Evolutionary conservation across 2,113 vertebrate genomes (phyloP), one percentile per base, ranked within the genome.

Genomic region (Synchiropus splendidus): DNA sequence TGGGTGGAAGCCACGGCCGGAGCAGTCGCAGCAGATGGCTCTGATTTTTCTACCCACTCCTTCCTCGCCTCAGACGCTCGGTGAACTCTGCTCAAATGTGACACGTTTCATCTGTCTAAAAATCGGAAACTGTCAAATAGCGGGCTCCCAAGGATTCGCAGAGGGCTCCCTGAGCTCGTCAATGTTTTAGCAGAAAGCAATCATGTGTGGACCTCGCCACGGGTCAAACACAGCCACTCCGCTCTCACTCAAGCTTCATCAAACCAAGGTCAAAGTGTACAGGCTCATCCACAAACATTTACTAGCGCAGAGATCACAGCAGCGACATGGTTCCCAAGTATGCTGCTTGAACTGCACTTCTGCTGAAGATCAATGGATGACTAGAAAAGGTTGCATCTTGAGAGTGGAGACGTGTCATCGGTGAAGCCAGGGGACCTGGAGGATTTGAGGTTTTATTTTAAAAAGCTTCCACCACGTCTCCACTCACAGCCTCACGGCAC

Each of bases 31-130:
- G 70, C 80, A 79, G 77, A 79, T 80, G 75, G 75, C 66, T 76
- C 42, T 41, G 18, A 45, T 59, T 69, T 61, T 36, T 32, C 21
- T 27, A 31, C 21, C n/a, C 39, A 13, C 12, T 45, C 42, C 31
- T 9, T 34, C 14, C 45, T 63, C 57, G 54, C 39, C 57, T 43
- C 64, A 75, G 75, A 75, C 79, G 68, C 65, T 77, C 71, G 72
- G 65, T 76, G 75, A 83, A 73, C 72, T 79, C 60, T 75, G 66
- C 70, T 75, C 76, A 74, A 69, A 80, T 62, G 70, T 75, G 74
- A 78, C 80, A 82, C 78, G 67, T 72, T 78, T 73, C 74, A 76
- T 78, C 70, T 61, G 70, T 78, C 76, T 61, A 60, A 55, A 61
- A 70, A 51, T 72, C 70, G 68, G 59, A 62, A 61, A 54, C 62